Conservation (phyloP, 2,797 vertebrate species). For the Melanotaenia maccullochi region DNA sequence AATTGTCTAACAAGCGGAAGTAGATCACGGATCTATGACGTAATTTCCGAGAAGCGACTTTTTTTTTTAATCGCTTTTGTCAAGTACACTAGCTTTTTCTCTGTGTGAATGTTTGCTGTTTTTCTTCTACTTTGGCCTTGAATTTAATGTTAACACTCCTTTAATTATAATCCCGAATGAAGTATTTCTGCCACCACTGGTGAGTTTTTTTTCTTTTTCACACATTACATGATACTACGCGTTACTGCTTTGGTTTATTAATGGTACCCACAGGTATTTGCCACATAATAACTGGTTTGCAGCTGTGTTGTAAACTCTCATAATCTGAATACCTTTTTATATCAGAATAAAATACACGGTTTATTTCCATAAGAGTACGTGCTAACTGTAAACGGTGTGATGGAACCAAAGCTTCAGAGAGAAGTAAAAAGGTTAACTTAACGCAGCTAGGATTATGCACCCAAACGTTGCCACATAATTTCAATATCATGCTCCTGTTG, state of each 20-base stretch:
- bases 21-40: accelerated
- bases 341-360: accelerated
- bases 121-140: too few species aligned
- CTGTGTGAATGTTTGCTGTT: not conserved
- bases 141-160: not conserved
- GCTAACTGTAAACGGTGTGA: not conserved
- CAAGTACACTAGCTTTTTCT: not conserved
- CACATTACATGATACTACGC: not conserved
- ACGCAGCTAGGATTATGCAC: not conserved
- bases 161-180: not conserved
- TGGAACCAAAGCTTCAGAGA: not conserved
- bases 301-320: not conserved
- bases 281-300: not conserved
- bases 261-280: not conserved
- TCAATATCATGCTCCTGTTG: not conserved
- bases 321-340: not conserved
- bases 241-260: not conserved
- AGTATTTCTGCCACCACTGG: not conserved
- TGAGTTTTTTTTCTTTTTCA: constrained; percentile 14
- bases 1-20: constrained; percentile 3
- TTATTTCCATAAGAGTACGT: not conserved
- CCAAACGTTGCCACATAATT: not conserved
- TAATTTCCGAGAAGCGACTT: constrained; percentile 39
- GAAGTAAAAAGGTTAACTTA: not conserved
- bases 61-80: not conserved